Evolutionary conservation across 2,797 vertebrate species (phyloP), one percentile per base, ranked within the genome.

Genomic region (Chiroxiphia lanceolata): DNA sequence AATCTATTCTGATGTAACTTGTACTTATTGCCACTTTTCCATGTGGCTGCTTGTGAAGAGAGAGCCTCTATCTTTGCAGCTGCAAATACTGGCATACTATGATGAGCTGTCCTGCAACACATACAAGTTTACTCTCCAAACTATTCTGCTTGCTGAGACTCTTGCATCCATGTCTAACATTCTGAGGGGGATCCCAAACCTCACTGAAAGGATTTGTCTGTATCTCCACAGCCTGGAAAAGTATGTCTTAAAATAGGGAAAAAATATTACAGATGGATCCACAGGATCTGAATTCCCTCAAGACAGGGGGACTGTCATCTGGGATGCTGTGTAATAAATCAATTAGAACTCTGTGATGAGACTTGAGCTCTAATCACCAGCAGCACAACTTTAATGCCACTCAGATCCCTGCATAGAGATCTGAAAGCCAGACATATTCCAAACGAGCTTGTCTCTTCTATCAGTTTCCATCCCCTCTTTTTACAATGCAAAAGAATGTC

Each of bases 401-500:
- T 84, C 56, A 91, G 74, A 92, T 29, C 36, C 17, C 38, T 44
- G 48, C 20, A 70, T 27, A 56, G 47, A 31, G 44, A 67, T 50
- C 51, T 74, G 63, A 81, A 91, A 90, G 44, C 19, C 59, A 74
- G 50, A 68, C 20, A 31, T 47, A 53, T 16, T 79, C 36, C 82
- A 87, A 74, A 48, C 5, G 63, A 54, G 0, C 33, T 67, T 63
- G 12, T 74, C 16, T 76, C 16, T 79, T 93, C 60, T n/a, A 0
- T 33, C 27, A 84, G 54, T 84, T 84, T 87, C 77, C 27, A 45
- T 27, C 18, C 45, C 14, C 10, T 88, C 54, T 13, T 87, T 86
- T 89, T 64, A 60, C 29, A 89, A 29, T 70, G 83, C 44, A 77
- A 64, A 94, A 90, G 44, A 87, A 67, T 63, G 29, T 51, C 23